phyloP scores from a whole-genome alignment of 2,888 invertebrate genomes.

The Tachina fera region DNA sequence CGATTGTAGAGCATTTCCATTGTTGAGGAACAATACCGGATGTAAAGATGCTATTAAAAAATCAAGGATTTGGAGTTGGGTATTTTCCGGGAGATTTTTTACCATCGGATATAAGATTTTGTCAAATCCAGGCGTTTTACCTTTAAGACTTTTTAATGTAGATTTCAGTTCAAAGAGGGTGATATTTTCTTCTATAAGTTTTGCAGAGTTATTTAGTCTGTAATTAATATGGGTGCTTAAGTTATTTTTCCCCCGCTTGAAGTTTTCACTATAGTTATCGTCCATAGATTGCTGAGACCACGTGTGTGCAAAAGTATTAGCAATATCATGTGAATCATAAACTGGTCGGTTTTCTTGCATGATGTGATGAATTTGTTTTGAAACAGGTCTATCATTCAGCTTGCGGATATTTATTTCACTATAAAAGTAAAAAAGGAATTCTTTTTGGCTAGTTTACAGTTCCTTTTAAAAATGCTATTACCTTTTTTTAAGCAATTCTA shows the following conservation, averaged over 20 bases:
- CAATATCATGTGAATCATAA: neutral
- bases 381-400: neutral
- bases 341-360: neutral
- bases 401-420: conserved; percentile 25
- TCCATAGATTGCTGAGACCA: conserved; percentile 25
- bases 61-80: too few relatives aligned
- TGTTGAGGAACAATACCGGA: too few relatives aligned
- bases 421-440: too few relatives aligned
- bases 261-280: conserved; percentile 1
- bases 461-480: too few relatives aligned
- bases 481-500: too few relatives aligned
- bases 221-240: neutral
- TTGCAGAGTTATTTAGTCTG: neutral
- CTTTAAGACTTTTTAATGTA: conserved; percentile 26
- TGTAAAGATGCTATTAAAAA: too few relatives aligned
- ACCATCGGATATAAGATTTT: conserved; percentile 59
- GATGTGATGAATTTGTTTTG: conserved; percentile 6
- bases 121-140: conserved; percentile 54
- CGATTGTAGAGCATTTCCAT: conserved; percentile 46
- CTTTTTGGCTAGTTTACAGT: too few relatives aligned
- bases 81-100: too few relatives aligned
- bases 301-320: neutral
- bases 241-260: neutral
- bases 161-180: conserved; percentile 13
- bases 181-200: conserved; percentile 7